Evolutionary conservation across 1,140 invertebrate genomes (phyloP).

Genomic region (Euura lappo): DNA sequence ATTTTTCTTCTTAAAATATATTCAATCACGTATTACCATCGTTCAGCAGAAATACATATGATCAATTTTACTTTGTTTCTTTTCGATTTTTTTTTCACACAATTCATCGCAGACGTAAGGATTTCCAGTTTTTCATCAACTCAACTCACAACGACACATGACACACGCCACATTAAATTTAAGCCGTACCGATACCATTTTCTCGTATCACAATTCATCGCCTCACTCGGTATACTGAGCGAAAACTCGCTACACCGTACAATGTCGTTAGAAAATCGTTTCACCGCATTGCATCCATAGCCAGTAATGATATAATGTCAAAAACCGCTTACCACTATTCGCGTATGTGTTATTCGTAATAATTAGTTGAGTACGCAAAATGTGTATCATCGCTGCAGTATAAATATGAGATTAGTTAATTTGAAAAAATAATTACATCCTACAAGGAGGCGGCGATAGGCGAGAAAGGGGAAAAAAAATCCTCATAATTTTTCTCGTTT

Average conservation of each 20-base stretch:
- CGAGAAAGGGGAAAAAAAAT: neutral
- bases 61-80: constrained; percentile 35
- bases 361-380: neutral
- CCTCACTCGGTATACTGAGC: too few relatives aligned
- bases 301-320: too few relatives aligned
- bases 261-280: neutral
- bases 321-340: too few relatives aligned
- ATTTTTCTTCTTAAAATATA: constrained; percentile 28
- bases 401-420: neutral
- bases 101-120: constrained; percentile 22
- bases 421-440: neutral
- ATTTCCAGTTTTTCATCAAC: too few relatives aligned
- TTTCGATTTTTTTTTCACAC: neutral
- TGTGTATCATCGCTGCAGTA: neutral
- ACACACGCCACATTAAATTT: too few relatives aligned
- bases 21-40: constrained; percentile 7
- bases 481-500: constrained; percentile 36
- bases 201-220: too few relatives aligned
- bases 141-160: too few relatives aligned
- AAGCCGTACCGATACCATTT: too few relatives aligned
- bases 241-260: too few relatives aligned
- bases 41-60: too few relatives aligned
- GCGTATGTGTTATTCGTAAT: too few relatives aligned
- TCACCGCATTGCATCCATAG: too few relatives aligned
- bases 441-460: neutral